Base-by-base conservation (phyloP, 2,797 vertebrate genomes). In the Crocodylus rhombifer region DNA sequence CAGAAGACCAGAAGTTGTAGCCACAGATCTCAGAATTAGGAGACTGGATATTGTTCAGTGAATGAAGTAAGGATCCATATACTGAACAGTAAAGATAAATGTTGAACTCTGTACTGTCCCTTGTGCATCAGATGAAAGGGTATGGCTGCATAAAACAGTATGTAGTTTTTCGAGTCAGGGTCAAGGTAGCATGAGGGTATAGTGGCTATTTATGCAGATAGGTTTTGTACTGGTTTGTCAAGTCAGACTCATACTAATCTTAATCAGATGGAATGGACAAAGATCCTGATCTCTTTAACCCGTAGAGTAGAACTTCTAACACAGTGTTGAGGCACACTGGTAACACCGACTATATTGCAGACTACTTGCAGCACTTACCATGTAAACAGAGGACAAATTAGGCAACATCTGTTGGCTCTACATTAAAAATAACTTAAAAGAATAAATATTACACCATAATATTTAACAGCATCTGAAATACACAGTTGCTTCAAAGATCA, bases 311-410 rank as follows among this genome's bases (percentile, higher is more conserved):
- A 92, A 87, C 79, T 92, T 95, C 91, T 92, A 95, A 91, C 25
- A 92, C 74, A 21, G 88, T 86, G 90, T 78, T 81, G 94, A 96
- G 93, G 88, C 77, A 89, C 95, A 16, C 58, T 96, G 95, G 96
- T 93, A 95, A 74, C 85, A 93, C 92, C 87, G 81, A 92, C 94
- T 92, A 92, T 90, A 95, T 84, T 96, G 93, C 96, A 95, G 96
- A 96, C 77, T 88, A 92, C 94, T 42, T 96, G 95, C 92, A 96
- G 75, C 74, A 89, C 91, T 90, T 92, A 92, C 89, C 93, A 93
- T 92, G 92, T 91, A 87, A 92, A 94, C 73, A 86, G 87, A 89
- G 85, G 92, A 95, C 82, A 84, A 51, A 51, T 0, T 3, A 94
- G 85, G 36, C 83, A 77, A 90, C 93, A 42, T 42, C 87, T 82